Conservation (phyloP, 35 echinoderm and acorn worm genomes). For the Acanthaster planci region DNA sequence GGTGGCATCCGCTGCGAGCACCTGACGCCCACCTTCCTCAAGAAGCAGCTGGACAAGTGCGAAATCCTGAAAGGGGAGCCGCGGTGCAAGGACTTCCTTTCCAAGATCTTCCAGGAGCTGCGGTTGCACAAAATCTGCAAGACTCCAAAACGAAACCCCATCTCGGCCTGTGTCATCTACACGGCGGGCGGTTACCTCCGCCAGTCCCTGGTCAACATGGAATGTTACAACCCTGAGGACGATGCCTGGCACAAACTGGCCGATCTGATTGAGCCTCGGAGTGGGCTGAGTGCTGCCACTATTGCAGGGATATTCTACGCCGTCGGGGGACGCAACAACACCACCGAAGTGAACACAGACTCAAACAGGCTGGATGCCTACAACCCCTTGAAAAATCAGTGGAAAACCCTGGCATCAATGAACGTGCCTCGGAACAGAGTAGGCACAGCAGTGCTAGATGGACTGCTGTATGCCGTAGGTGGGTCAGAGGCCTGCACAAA, state of each 20-base stretch:
- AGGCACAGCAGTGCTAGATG: slow-evolving; percentile 87
- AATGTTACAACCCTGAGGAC: slow-evolving; percentile 87
- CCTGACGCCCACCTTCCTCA: slow-evolving; percentile 89
- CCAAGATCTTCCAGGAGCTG: slow-evolving; percentile 89
- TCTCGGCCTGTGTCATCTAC: slow-evolving; percentile 85
- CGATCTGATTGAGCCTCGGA: slow-evolving; percentile 81
- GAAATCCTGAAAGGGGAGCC: slow-evolving; percentile 77
- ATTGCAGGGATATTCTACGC: slow-evolving; percentile 91
- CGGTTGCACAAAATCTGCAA: slow-evolving; percentile 68
- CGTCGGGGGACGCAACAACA: slow-evolving; percentile 93
- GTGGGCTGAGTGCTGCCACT: slow-evolving; percentile 90
- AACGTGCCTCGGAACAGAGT: slow-evolving; percentile 82
- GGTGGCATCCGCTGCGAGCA: slow-evolving; percentile 79
- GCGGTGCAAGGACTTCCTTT: slow-evolving; percentile 89
- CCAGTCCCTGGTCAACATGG: slow-evolving; percentile 79
- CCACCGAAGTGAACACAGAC: slow-evolving; percentile 91
- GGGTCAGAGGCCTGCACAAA: slow-evolving; percentile 89
- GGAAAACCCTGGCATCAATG: slow-evolving; percentile 79
- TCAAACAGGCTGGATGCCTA: slow-evolving; percentile 88
- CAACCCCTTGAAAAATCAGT: slow-evolving; percentile 86
- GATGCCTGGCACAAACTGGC: slow-evolving; percentile 73
- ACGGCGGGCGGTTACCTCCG: slow-evolving; percentile 90
- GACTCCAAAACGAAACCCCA: slow-evolving; percentile 68
- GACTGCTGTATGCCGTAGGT: slow-evolving; percentile 84
- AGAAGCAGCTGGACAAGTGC: slow-evolving; percentile 82